Conservation (phyloP, 2,888 invertebrate species). For the Polyommatus icarus region DNA sequence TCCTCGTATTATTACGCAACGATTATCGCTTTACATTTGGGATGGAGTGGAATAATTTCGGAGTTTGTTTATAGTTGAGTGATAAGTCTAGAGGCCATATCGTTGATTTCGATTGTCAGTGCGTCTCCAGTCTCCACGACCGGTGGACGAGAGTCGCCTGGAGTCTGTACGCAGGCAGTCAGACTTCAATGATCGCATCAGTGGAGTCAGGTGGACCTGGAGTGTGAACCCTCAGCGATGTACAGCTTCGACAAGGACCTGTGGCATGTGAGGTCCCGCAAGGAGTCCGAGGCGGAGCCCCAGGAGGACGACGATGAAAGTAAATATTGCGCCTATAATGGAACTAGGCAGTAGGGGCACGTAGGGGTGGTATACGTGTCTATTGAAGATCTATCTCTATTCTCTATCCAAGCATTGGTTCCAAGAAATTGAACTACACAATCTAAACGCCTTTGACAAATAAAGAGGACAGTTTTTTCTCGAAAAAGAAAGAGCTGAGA, state of each 20-base stretch:
- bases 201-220: background rate
- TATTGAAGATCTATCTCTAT: too few species aligned
- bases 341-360: too few species aligned
- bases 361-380: too few species aligned
- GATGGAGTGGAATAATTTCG: constrained; percentile 1
- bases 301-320: constrained; percentile 48
- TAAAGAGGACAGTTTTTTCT: too few species aligned
- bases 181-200: background rate
- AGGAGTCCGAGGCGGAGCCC: constrained; percentile 52
- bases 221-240: constrained; percentile 47
- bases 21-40: background rate
- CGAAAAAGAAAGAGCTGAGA: too few species aligned
- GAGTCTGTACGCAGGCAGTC: background rate
- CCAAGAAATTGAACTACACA: too few species aligned
- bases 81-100: constrained; percentile 29
- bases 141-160: background rate
- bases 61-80: background rate
- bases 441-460: too few species aligned
- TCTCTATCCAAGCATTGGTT: too few species aligned
- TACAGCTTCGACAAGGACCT: constrained; percentile 75
- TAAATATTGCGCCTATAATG: constrained; percentile 39
- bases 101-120: background rate
- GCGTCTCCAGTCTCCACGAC: background rate
- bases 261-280: constrained; percentile 69
- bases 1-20: background rate